These are phyloP conservation scores for Thaleichthys pacificus DNA, from an alignment of 2,797 vertebrate genomes.

Conservation along the genomic window DNA sequence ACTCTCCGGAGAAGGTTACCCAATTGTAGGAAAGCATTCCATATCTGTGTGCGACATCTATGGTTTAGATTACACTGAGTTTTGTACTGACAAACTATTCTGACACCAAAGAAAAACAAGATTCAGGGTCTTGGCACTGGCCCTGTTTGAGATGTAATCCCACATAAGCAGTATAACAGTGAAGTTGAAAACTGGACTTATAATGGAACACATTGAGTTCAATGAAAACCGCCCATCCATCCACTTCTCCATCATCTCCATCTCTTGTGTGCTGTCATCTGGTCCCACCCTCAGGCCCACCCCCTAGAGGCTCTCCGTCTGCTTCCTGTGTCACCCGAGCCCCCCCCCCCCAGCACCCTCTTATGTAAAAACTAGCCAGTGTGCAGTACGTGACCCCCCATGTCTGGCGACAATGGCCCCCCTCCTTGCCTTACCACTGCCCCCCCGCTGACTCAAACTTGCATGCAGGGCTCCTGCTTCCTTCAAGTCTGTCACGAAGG, in stretches of 20 bases:
- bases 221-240: slow-evolving; percentile 2
- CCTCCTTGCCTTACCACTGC: background rate
- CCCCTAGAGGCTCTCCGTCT: slow-evolving; percentile 63
- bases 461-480: background rate
- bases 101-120: background rate
- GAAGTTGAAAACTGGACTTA: background rate
- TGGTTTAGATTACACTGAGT: too few relatives aligned
- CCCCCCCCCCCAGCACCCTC: background rate
- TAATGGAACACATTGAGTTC: background rate
- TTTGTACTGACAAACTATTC: background rate
- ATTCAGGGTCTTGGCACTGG: background rate
- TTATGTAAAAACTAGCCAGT: background rate
- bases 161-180: too few relatives aligned
- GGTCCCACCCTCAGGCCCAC: slow-evolving; percentile 47
- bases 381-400: background rate
- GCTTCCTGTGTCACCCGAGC: slow-evolving; percentile 36
- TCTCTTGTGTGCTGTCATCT: slow-evolving; percentile 48
- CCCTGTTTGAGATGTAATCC: background rate
- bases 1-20: too few relatives aligned
- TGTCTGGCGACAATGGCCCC: background rate
- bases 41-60: too few relatives aligned
- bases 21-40: too few relatives aligned
- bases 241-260: slow-evolving; percentile 29
- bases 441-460: background rate
- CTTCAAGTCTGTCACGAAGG: slow-evolving; percentile 27